Evolutionary conservation across 2,888 invertebrate genomes (phyloP), one percentile per base, ranked within the genome.

Genomic region (Noctua fimbriata): DNA sequence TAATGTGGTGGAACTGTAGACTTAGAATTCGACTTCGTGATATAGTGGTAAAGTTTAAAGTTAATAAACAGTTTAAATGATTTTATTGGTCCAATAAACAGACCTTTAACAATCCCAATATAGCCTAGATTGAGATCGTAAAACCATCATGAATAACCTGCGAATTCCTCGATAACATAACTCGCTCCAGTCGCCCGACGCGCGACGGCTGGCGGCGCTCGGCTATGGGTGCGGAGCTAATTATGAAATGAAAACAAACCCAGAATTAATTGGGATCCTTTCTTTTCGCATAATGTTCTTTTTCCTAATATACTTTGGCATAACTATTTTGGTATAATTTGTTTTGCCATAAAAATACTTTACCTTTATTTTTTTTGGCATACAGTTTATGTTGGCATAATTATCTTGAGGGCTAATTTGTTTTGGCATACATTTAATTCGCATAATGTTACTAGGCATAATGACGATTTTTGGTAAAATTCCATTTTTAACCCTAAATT

Each of bases 241-340:
- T 67, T 41, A 67, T 76, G n/a, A 67, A 58, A 58, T 47, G 36
- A 58, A 47, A 77, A 55, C 32, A 55, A 77, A 47, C 12, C 36
- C 21, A 36, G n/a, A 44, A 65, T 66, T 47, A 21, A 55, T 76
- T 14, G 32, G 32, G 32, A 36, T 36, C 32, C 32, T 3, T 36
- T 36, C 32, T 36, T 36, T 36, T 36, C 32, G 32, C 2, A 36
- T 1, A 36, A 36, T 36, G 32, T 36, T 36, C 32, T 36, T 36
- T 36, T 36, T 36, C 32, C 32, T 36, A 36, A 36, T 36, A 36
- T 36, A 36, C 32, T 36, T 36, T 36, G 32, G 32, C 32, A 36
- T 36, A 36, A 36, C 32, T 36, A 36, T 36, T 36, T 36, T 36
- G 32, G 32, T 36, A 36, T 36, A 36, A 36, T 36, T 36, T 36